Base-by-base conservation (phyloP, 2,113 vertebrate species). In the Pluvianellus socialis region DNA sequence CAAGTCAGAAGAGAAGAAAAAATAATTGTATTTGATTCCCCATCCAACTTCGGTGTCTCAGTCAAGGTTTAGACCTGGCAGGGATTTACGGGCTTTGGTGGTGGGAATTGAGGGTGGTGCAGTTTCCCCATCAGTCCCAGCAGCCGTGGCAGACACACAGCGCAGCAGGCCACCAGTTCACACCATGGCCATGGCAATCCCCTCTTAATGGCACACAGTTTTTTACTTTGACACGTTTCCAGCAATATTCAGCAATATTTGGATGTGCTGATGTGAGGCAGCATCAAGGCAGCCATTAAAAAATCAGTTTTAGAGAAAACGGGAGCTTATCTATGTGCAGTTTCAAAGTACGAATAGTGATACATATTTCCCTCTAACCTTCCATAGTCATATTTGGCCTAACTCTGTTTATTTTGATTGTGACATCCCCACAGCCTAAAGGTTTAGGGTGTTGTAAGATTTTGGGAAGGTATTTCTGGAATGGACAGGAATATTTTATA, bases 131-230 rank as follows among this genome's bases (percentile, higher is more conserved):
- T 11, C 53, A 70, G 30, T 26, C 38, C 35, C 47, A 73, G 50
- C 73, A 93, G 45, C 40, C 1, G 5, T 27, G 30, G 63, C 17
- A 38, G 30, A 63, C 13, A 38, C 32, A 21, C 19, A 13, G 27
- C 0, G 0, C 20, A 27, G 27, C 49, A 82, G 21, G 45, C 17
- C 62, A 66, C 15, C 0, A 0, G 4, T 53, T 85, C 56, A 49
- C 28, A 13, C 10, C 14, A 7, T 8, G 35, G 27, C 18, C 50
- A 52, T 56, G 13, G 14, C 45, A 56, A 49, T 65, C 19, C 33
- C 18, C 30, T 65, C 55, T 49, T 72, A 42, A 33, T 13, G 21
- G 7, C 27, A 65, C 6, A 6, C 23, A 26, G 14, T 21, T 88
- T 79, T 86, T 84, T n/a, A 66, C 50, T 45, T 6, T 20, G 42